A percentile compares a stretch with the other conserved stretches of the same genome.
These are phyloP conservation scores for Sphinx pinastri DNA, from an alignment of 2,888 invertebrate species.

Conservation along the genomic window DNA sequence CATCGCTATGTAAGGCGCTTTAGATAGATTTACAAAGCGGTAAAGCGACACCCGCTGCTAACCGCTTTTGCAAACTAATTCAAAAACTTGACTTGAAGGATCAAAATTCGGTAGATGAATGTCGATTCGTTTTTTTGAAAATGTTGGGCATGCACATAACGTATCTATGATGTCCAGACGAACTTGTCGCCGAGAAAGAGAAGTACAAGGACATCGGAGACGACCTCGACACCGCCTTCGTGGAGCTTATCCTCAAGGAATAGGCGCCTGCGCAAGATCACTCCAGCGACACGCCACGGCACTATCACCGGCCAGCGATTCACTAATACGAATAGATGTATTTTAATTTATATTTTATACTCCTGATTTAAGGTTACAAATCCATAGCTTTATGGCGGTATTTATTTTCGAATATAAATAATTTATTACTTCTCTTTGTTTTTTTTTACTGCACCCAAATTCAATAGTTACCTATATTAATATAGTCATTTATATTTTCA, in stretches of 20 bases:
- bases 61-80: slow-evolving; percentile 52
- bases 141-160: slow-evolving; percentile 41
- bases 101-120: slow-evolving; percentile 31
- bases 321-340: slow-evolving; percentile 69
- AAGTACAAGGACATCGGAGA: slow-evolving; percentile 99
- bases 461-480: neutral
- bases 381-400: slow-evolving; percentile 79
- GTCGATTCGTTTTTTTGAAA: slow-evolving; percentile 13
- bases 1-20: neutral
- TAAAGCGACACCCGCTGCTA: slow-evolving; percentile 33
- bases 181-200: slow-evolving; percentile 98
- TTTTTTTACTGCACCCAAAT: slow-evolving; percentile 43
- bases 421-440: slow-evolving; percentile 71
- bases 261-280: slow-evolving; percentile 58
- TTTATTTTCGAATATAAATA: slow-evolving; percentile 80
- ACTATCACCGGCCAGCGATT: slow-evolving; percentile 62
- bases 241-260: slow-evolving; percentile 93
- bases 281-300: slow-evolving; percentile 36
- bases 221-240: slow-evolving; percentile 99
- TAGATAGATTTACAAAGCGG: neutral
- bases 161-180: slow-evolving; percentile 86
- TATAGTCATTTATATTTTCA: too few relatives aligned
- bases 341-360: slow-evolving; percentile 78
- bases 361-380: slow-evolving; percentile 75
- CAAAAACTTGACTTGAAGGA: slow-evolving; percentile 69